Evolutionary conservation across 2,888 invertebrate genomes (phyloP).

Genomic region (Phoenoteleia sp.): DNA sequence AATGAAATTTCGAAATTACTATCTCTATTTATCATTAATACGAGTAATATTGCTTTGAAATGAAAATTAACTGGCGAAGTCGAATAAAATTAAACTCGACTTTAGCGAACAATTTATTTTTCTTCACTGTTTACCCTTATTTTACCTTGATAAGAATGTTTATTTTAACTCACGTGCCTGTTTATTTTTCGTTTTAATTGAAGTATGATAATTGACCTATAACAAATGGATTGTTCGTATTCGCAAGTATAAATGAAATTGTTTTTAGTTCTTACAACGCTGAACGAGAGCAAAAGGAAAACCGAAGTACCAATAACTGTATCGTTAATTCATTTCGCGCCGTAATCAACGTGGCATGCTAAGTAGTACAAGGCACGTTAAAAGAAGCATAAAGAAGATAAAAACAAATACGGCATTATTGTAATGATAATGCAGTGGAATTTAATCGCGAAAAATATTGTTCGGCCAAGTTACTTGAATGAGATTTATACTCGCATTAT

Average conservation of each 20-base stretch:
- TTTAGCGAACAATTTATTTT: background rate
- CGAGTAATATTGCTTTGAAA: background rate
- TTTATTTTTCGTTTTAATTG: slow-evolving; percentile 20
- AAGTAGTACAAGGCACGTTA: slow-evolving; percentile 49
- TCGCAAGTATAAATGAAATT: slow-evolving; percentile 21
- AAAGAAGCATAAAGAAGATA: slow-evolving; percentile 47
- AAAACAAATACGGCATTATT: slow-evolving; percentile 41
- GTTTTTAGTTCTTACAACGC: slow-evolving; percentile 14
- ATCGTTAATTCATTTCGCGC: slow-evolving; percentile 58
- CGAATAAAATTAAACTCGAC: background rate
- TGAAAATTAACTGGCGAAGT: background rate
- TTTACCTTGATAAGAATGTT: background rate
- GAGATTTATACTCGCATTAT: background rate
- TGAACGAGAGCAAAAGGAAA: slow-evolving; percentile 17
- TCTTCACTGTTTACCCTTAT: background rate
- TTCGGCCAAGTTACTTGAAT: background rate
- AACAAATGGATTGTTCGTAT: slow-evolving; percentile 38
- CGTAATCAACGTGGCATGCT: slow-evolving; percentile 53
- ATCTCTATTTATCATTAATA: background rate
- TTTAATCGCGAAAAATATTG: slow-evolving; percentile 37
- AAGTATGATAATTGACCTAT: slow-evolving; percentile 30
- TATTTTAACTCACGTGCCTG: background rate
- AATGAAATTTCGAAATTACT: background rate
- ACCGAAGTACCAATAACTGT: slow-evolving; percentile 54
- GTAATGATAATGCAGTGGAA: slow-evolving; percentile 20